Evolutionary conservation across 2,888 invertebrate species (phyloP), one percentile per base, ranked within the genome.

Genomic region (Muschampia plurimacula): DNA sequence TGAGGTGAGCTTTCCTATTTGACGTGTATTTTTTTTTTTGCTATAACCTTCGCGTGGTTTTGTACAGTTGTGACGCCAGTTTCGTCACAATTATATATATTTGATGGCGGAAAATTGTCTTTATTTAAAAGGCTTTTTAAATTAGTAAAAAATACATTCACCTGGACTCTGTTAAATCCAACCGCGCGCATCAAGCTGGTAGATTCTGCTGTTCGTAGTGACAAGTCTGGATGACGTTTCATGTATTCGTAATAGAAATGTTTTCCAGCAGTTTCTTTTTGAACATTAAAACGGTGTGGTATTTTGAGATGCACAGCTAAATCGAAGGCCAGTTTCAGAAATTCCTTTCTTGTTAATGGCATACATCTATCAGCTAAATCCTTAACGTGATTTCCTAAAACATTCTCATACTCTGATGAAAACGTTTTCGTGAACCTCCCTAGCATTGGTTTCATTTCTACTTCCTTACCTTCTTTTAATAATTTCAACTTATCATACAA

Each of bases 401-500:
- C 59, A 32, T 59, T 4, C 32, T 59, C 59, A 59, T 59, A 59
- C 59, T 59, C 59, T 32, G 59, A 32, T 59, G 59, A 59, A 32
- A 59, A 59, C 12, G 59, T 55, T 15, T 15, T 55, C 13, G 52
- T 62, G 62, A 62, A 62, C 39, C 62, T 39, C 52, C 49, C 46
- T 32, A 63, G 22, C 39, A 22, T 52, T 60, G 46, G 49, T 59
- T 60, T 66, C 59, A 39, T 28, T 32, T 36, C 66, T 57, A 66
- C 91, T 93, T 91, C 81, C 32, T 44, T 44, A 5, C 62, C 62
- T 39, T 15, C 39, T 39, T 41, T 62, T 39, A 62, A 2, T 5
- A 39, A 39, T 12, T 28, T 32, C 12, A 36, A 36, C 39, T 62
- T 39, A 39, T 62, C 62, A 62, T 41, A 39, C n/a, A 62, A 7